These are phyloP conservation scores for Remorina albescens DNA, from an alignment of 2,797 vertebrate species.

Conservation along the genomic window DNA sequence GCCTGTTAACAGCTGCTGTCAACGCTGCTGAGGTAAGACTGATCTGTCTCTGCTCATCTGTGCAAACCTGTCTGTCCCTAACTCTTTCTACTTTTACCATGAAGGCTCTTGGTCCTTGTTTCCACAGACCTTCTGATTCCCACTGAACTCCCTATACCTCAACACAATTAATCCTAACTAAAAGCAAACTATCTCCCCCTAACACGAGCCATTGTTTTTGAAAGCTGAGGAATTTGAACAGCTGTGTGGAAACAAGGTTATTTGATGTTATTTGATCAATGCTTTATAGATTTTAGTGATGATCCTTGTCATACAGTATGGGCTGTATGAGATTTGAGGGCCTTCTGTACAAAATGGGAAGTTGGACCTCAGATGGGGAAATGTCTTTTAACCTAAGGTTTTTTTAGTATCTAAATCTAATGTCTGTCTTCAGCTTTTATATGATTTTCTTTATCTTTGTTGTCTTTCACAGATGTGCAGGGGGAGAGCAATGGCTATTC, in stretches of 20 bases:
- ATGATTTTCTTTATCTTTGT: conserved; percentile 46
- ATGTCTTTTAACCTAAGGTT: not conserved
- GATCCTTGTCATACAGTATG: conserved; percentile 23
- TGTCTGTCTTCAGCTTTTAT: conserved; percentile 36
- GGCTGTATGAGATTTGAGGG: conserved; percentile 37
- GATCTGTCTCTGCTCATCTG: conserved; percentile 71
- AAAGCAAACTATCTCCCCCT: conserved; percentile 25
- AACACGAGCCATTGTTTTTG: conserved; percentile 29
- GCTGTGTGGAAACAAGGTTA: conserved; percentile 76
- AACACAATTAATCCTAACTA: conserved; percentile 29
- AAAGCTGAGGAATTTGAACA: conserved; percentile 33
- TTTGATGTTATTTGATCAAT: conserved; percentile 59
- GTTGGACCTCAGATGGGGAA: conserved; percentile 13
- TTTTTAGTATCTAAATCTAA: not conserved
- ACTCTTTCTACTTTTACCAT: conserved; percentile 46
- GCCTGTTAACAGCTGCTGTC: conserved; percentile 78
- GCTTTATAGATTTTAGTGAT: conserved; percentile 30
- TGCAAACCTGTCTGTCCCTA: conserved; percentile 66
- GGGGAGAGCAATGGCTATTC: conserved; percentile 79
- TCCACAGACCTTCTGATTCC: conserved; percentile 71
- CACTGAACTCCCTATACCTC: conserved; percentile 39
- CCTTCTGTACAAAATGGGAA: conserved; percentile 24
- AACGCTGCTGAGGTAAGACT: conserved; percentile 83
- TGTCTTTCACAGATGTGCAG: conserved; percentile 75
- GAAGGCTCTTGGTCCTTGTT: conserved; percentile 75